Percentiles rank a stretch among this genome's conserved stretches.
Conservation (phyloP, 2,888 invertebrate genomes). For the Leptopilina drosophilae region DNA sequence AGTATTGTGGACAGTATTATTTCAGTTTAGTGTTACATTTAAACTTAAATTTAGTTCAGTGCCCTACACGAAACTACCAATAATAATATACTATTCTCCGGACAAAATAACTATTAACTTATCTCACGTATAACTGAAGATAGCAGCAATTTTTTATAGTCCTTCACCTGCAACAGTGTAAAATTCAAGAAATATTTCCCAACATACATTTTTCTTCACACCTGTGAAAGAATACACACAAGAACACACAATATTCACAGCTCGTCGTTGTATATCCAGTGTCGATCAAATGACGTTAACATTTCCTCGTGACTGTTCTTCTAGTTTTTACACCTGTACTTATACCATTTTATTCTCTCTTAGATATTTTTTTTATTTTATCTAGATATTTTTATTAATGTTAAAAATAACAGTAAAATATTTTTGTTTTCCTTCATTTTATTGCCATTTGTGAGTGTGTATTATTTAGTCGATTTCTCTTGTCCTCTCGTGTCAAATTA, state of each 20-base stretch:
- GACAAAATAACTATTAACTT: not conserved
- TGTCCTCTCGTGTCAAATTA: too few relatives aligned
- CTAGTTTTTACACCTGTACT: not conserved
- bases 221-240: not conserved
- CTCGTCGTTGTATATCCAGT: not conserved
- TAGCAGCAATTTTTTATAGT: constrained; percentile 18
- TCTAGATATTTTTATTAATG: too few relatives aligned
- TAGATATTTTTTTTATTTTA: not conserved
- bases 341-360: not conserved
- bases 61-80: constrained; percentile 4
- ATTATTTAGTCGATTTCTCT: too few relatives aligned
- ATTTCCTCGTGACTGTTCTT: too few relatives aligned
- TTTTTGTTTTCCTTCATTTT: too few relatives aligned
- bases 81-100: not conserved
- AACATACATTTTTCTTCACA: constrained; percentile 3
- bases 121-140: not conserved
- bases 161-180: not conserved
- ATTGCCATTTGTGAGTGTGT: too few relatives aligned
- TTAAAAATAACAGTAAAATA: too few relatives aligned
- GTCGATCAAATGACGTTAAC: not conserved
- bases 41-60: too few relatives aligned
- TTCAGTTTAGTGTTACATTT: too few relatives aligned
- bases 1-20: too few relatives aligned
- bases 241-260: not conserved
- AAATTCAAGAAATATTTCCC: not conserved